Conservation (phyloP, 1,140 invertebrate genomes). For the Colletes gigas region DNA sequence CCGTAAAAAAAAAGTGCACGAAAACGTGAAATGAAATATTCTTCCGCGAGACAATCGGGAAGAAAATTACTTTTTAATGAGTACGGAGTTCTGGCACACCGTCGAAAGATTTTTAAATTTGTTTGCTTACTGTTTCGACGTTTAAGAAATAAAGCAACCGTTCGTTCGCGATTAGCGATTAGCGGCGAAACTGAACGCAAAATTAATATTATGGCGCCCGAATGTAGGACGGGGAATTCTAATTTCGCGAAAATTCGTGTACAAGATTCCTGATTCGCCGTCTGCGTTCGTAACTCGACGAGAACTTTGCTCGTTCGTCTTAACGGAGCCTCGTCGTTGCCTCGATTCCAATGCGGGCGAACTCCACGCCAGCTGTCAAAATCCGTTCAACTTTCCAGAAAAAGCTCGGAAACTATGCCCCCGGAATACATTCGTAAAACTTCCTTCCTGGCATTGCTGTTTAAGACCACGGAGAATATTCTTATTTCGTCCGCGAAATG, state of each 20-base stretch:
- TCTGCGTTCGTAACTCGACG: neutral
- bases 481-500: neutral
- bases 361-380: slow-evolving; percentile 36
- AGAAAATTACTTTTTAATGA: neutral
- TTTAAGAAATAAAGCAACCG: too few relatives aligned
- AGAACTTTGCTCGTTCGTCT: slow-evolving; percentile 19
- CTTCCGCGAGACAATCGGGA: neutral
- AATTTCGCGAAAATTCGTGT: neutral
- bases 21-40: neutral
- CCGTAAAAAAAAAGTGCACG: neutral
- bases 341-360: neutral
- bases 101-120: too few relatives aligned
- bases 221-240: neutral
- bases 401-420: slow-evolving; percentile 16
- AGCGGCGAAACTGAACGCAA: too few relatives aligned
- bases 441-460: neutral
- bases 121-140: too few relatives aligned
- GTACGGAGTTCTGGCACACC: neutral
- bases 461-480: neutral
- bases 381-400: slow-evolving; percentile 16
- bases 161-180: too few relatives aligned
- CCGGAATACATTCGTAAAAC: neutral
- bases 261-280: neutral
- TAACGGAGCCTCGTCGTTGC: neutral
- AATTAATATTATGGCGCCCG: too few relatives aligned